Base-by-base conservation (phyloP, 2,888 invertebrate genomes). In the Chrysomela aeneicollis region DNA sequence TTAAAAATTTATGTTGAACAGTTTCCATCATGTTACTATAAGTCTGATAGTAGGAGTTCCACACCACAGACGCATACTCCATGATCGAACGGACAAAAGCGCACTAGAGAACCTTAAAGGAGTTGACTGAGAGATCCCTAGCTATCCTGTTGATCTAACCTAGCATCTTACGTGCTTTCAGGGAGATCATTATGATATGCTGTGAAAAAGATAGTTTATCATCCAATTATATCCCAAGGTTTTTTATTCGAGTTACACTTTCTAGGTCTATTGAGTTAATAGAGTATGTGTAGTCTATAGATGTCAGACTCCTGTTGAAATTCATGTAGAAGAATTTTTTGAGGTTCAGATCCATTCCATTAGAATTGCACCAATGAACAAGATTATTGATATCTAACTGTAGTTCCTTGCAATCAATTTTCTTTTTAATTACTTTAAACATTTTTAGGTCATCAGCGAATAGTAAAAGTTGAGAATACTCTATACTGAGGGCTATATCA, bases 161-260 rank as follows among this genome's bases (percentile, higher is more conserved):
- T 12, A 42, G 15, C 15, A 42, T n/a, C 6, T 42, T 42, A 4
- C 42, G n/a, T 15, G 42, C n/a, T 42, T 42, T 42, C 12, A 42
- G n/a, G n/a, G 42, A n/a, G 2, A 42, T 42, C 1, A 15, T 42
- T 4, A 42, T 42, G 9, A 42, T 42, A 15, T 42, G 42, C 6
- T 42, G 42, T 2, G 42, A 15, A 6, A 4, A 42, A 15, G 15
- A 15, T 4, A 55, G 37, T 32, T 37, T 55, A 18, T 18, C n/a
- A 37, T 55, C 55, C 6, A 55, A 5, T 12, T 17, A 12, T 8
- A 55, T n/a, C 17, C 55, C 37, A 26, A 55, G 54, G n/a, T 55
- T 37, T 18, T 55, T 55, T 1, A 37, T 55, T 35, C 37, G 37
- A 37, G 35, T 37, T 19, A 55, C 55, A 12, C 21, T 55, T 18